Base-by-base conservation (phyloP, 1,140 invertebrate genomes). In the Oedothorax gibbosus region DNA sequence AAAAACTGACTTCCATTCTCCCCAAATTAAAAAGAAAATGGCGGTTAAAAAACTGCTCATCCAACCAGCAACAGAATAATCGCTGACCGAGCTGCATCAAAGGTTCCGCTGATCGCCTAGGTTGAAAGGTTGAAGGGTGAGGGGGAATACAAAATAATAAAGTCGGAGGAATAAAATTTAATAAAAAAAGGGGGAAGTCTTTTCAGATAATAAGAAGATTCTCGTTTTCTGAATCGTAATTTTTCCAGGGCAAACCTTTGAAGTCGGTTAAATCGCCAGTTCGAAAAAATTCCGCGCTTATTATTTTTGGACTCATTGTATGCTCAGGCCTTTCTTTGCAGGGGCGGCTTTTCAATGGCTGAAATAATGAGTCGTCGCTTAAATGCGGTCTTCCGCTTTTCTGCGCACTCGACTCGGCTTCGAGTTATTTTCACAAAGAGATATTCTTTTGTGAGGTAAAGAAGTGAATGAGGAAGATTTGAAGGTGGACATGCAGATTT, bases 41-140 rank as follows among this genome's bases (percentile, higher is more conserved):
- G 68, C 49, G 50, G 54, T 53, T 18, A 53, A 82, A 82, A 82
- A 82, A 73, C 18, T 65, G 77, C 51, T 79, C 65, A 79, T 66
- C 53, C 77, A 35, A 68, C 50, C 68, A 68, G 77, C 60, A 35
- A 35, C 56, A 71, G 80, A 82, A 82, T 72, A 82, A 82, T 82
- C 80, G 80, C 80, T 82, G 80, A 82, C 80, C 68, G 15, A 64
- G 80, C 80, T 50, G 54, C 68, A 73, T 82, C 80, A 82, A 82
- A 82, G 80, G 57, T 20, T 51, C 69, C 69, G 80, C 69, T 82
- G 80, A 72, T 82, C 78, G 78, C 60, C 68, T 21, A 62, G 64
- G 77, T 35, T 56, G 35, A n/a, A 71, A 53, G 53, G 75, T 77
- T 65, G 75, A 77, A 62, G 66, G 66, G 77, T 35, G 68, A 79